phyloP scores from a whole-genome alignment of 2,113 vertebrate species.

The Donacobius atricapilla region DNA sequence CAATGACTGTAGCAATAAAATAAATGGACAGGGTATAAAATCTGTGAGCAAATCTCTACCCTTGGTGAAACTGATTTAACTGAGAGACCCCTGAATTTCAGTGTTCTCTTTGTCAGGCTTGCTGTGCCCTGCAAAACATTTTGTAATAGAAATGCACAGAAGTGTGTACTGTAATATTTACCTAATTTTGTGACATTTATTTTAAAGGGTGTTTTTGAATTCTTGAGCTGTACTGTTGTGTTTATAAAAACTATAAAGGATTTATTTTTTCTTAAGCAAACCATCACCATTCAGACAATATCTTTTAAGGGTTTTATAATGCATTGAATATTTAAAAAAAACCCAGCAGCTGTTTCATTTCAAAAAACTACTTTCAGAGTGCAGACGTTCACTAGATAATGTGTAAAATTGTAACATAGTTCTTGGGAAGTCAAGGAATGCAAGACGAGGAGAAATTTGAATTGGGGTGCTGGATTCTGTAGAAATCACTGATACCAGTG shows the following conservation, averaged over 20 bases:
- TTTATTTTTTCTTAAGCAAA: background rate
- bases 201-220: background rate
- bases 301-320: background rate
- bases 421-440: background rate
- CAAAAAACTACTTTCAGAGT: background rate
- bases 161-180: background rate
- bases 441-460: background rate
- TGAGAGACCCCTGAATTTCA: background rate
- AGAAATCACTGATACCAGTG: background rate
- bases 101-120: background rate
- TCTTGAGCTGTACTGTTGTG: background rate
- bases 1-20: background rate
- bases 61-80: background rate
- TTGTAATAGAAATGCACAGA: background rate
- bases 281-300: background rate
- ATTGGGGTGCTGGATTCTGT: background rate
- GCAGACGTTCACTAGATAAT: background rate
- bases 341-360: background rate
- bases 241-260: background rate
- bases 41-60: background rate
- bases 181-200: background rate
- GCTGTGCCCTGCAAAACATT: background rate
- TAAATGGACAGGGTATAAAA: background rate
- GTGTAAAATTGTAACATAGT: background rate
- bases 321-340: background rate